Percentiles rank a stretch among this genome's conserved stretches.
Conservation (phyloP, 2,888 invertebrate species). For the Lithophane ornitopus region DNA sequence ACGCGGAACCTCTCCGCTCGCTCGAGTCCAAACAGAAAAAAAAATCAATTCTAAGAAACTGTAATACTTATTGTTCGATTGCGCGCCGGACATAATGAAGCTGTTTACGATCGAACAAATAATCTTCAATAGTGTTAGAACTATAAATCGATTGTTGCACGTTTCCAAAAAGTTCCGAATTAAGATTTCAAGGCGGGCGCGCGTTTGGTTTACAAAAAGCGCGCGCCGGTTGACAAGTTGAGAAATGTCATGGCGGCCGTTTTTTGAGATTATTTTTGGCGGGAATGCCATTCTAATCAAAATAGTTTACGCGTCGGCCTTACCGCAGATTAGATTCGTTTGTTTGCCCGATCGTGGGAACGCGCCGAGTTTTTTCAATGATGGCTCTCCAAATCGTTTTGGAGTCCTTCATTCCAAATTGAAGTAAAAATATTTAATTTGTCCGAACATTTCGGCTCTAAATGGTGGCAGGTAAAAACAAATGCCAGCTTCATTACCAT, state of each 20-base stretch:
- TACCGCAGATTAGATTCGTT: constrained; percentile 73
- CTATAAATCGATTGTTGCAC: constrained; percentile 80
- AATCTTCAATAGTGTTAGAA: constrained; percentile 79
- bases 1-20: constrained; percentile 74
- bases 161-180: constrained; percentile 81
- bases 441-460: constrained; percentile 52
- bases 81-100: constrained; percentile 80
- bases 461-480: constrained; percentile 59
- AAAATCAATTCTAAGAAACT: constrained; percentile 77
- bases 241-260: constrained; percentile 85
- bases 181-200: constrained; percentile 87
- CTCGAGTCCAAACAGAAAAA: constrained; percentile 69
- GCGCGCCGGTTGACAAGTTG: constrained; percentile 84
- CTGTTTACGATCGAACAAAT: constrained; percentile 79
- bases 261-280: constrained; percentile 83
- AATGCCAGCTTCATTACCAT: constrained; percentile 59
- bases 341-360: constrained; percentile 82
- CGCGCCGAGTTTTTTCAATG: constrained; percentile 74
- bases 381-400: constrained; percentile 65
- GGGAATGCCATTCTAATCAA: constrained; percentile 90
- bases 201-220: constrained; percentile 84
- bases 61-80: constrained; percentile 66
- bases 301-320: constrained; percentile 88
- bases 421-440: constrained; percentile 67
- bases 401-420: constrained; percentile 69